phyloP scores from a whole-genome alignment of 2,797 vertebrate genomes.

The Harpagifer antarcticus region DNA sequence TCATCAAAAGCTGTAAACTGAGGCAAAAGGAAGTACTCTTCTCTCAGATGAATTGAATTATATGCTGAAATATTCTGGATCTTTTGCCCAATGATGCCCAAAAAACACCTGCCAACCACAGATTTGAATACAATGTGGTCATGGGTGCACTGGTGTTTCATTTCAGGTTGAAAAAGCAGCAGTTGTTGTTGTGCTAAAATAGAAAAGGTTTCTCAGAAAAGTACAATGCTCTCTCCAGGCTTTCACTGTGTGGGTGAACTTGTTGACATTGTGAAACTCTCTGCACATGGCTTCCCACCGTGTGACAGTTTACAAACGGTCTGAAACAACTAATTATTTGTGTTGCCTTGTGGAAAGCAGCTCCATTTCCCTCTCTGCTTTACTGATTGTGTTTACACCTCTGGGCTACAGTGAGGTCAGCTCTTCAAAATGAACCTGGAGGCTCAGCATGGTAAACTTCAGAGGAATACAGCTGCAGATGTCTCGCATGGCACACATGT shows the following conservation, averaged over 20 bases:
- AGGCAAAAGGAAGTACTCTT: too few species aligned
- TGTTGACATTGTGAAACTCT: constrained; percentile 10
- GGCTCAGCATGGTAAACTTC: constrained; percentile 34
- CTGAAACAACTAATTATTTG: constrained; percentile 33
- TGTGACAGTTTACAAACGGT: constrained; percentile 40
- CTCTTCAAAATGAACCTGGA: constrained; percentile 29
- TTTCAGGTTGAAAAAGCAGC: background rate
- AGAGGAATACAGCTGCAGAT: constrained; percentile 15
- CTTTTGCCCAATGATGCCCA: too few species aligned
- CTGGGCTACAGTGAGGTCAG: constrained; percentile 27
- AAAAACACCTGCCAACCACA: too few species aligned
- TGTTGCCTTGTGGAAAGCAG: constrained; percentile 32
- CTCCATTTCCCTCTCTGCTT: constrained; percentile 35
- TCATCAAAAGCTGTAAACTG: too few species aligned
- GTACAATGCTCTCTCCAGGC: background rate
- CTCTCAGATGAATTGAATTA: too few species aligned
- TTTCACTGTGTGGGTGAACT: background rate
- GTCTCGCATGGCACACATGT: background rate
- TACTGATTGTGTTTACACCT: constrained; percentile 45
- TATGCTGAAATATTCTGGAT: too few species aligned
- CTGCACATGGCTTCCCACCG: constrained; percentile 2
- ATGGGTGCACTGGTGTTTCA: too few species aligned
- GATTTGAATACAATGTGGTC: too few species aligned
- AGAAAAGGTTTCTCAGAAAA: background rate
- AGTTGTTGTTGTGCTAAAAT: background rate